Evolutionary conservation across 2,797 vertebrate species (phyloP), one percentile per base, ranked within the genome.

Genomic region (Streptopelia turtur): DNA sequence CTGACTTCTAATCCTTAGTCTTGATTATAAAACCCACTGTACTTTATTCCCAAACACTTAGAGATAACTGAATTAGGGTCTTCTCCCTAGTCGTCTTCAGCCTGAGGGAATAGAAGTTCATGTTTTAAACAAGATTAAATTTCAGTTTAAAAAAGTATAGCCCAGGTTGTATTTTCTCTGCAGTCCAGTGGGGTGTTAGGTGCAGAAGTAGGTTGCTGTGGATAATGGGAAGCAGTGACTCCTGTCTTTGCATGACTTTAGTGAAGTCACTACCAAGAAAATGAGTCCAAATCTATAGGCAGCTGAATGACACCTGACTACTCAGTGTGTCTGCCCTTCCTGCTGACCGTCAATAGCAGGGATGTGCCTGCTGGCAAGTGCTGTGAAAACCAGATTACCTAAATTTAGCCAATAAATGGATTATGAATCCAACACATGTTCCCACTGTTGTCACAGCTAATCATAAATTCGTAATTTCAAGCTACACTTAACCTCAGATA

Each of bases 331-430:
- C 68, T 93, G 90, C 84, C 69, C 65, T 70, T 85, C 82, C 81
- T 91, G 64, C 82, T 66, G 83, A 52, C 66, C 87, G 41, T 50
- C 8, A 22, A 1, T 69, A 77, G 68, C 90, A 83, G 90, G 68
- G 87, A 93, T 95, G 87, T 89, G 93, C 82, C 94, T 92, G 72
- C 94, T 96, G 92, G 94, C 91, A 88, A 92, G 92, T 68, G 57
- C 87, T 93, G 45, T 83, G 79, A 92, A 92, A 95, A 89, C 79
- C 82, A 95, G 92, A 96, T 96, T 96, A 94, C 95, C 92, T 93
- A 94, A 92, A 96, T 94, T 93, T 97, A 96, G 91, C 92, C 87
- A 93, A 65, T 97, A 96, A 96, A 87, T 93, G 71, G 94, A 94
- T 97, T 96, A 96, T 95, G 89, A 92, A 93, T 89, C 87, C 76